Evolutionary conservation across 2,113 vertebrate genomes (phyloP), one percentile per base, ranked within the genome.

Genomic region (pig (Sus scrofa)): DNA sequence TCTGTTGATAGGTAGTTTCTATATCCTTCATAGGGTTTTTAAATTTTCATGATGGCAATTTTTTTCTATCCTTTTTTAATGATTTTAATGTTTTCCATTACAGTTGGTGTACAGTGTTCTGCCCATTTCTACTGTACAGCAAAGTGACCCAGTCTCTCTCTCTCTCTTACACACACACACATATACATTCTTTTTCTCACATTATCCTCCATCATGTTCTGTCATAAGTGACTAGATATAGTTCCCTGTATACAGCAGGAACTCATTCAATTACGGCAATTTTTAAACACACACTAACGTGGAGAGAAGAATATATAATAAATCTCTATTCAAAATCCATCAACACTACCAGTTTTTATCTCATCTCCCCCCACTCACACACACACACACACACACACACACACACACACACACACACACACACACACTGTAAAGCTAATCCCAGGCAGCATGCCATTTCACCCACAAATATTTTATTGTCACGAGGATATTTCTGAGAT

Each of bases 381-480:
- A 30, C 71, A 75, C 70, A 39, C 70, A 73, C 60, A 56, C 54
- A 60, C 58, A 60, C 58, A 60, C 58, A 60, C 58, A 60, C 58
- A 60, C 58, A 60, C 58, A 60, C 58, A 60, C 20, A 63, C 27
- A 65, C 63, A 30, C 71, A 73, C 6, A 13, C 15, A 83, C 77
- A 56, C 22, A 75, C 15, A 79, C 73, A 44, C 10, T 24, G 32
- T 26, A 87, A 73, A 89, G 52, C 62, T 71, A 77, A 95, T 73
- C 52, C 34, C 54, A 67, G 32, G 34, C 58, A 85, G 19, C 34
- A 73, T 50, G 73, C 77, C 62, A 91, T 63, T 74, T 74, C 84
- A 94, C 16, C 63, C 68, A 93, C 93, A 90, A 87, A 86, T 71
- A 89, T 73, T 82, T 96, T 83, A 67, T 34, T 79, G 63, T 81